Evolutionary conservation across 2,113 vertebrate genomes (phyloP), one percentile per base, ranked within the genome.

Genomic region (Ptyas mucosa): DNA sequence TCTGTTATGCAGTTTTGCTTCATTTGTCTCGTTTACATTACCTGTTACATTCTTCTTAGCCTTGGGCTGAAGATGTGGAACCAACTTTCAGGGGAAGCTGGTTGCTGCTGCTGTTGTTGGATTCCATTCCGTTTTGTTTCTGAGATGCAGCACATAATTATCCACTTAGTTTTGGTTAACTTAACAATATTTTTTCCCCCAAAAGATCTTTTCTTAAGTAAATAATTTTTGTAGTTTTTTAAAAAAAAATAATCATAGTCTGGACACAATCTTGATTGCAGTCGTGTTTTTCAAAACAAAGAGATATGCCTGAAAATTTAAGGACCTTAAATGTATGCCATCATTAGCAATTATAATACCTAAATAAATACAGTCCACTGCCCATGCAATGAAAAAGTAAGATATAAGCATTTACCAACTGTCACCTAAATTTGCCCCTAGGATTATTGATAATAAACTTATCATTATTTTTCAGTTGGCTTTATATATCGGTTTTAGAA

Each of bases 331-430:
- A 46, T n/a, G 0, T 58, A 21, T 87, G 92, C 89, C 43, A 54
- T 46, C 95, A 88, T 6, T 3, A 64, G 61, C n/a, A 5, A 39
- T 91, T 91, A 26, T 81, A 92, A 43, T 61, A 49, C 92, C 26
- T 55, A 89, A 29, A 95, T 61, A 94, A 91, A 51, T 9, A 87
- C 34, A 88, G 90, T 29, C 14, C 2, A 23, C 3, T 91, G 57
- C 7, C 91, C 86, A 61, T 61, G 69, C 87, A 93, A 92, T 91
- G 18, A 39, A 95, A 95, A 6, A 94, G 92, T 61, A 86, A 95
- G 91, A 14, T 91, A 61, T 46, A 0, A 29, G 34, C 91, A 75
- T 87, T 93, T 55, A 43, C 49, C 39, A 53, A 69, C 55, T 75
- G 51, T 69, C 91, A 54, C 51, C 9, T 58, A 49, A 90, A 90